Conservation (phyloP, 1,140 invertebrate genomes). For the Leptinotarsa lineolata region DNA sequence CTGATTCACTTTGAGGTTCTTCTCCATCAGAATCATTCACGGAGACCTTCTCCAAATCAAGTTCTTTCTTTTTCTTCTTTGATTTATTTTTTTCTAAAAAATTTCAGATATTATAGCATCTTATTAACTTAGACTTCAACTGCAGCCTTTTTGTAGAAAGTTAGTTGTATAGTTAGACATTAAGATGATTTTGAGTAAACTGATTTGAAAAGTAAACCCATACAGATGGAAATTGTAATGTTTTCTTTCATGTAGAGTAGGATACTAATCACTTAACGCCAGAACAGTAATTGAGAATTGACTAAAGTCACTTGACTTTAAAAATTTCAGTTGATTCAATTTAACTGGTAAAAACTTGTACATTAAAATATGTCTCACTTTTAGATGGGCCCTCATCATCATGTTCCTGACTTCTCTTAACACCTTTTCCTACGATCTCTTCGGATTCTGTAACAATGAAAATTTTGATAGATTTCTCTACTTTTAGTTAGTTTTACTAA, state of each 20-base stretch:
- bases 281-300: background rate
- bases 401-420: conserved; percentile 33
- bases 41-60: background rate
- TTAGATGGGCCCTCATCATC: conserved; percentile 34
- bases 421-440: conserved; percentile 23
- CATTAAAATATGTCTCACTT: conserved; percentile 26
- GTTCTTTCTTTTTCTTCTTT: conserved; percentile 9
- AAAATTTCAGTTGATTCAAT: background rate
- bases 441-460: conserved; percentile 24
- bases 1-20: background rate
- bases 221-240: background rate
- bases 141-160: too few relatives aligned
- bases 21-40: background rate
- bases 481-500: conserved; percentile 18
- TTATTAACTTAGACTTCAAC: too few relatives aligned
- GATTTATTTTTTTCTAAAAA: background rate
- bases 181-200: background rate
- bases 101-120: too few relatives aligned
- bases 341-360: background rate
- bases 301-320: background rate
- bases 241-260: too few relatives aligned
- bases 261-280: background rate
- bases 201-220: background rate
- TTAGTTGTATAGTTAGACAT: too few relatives aligned
- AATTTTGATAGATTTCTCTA: conserved; percentile 1